phyloP scores from a whole-genome alignment of 2,113 vertebrate genomes.

The Boulengeromyrus knoepffleri region DNA sequence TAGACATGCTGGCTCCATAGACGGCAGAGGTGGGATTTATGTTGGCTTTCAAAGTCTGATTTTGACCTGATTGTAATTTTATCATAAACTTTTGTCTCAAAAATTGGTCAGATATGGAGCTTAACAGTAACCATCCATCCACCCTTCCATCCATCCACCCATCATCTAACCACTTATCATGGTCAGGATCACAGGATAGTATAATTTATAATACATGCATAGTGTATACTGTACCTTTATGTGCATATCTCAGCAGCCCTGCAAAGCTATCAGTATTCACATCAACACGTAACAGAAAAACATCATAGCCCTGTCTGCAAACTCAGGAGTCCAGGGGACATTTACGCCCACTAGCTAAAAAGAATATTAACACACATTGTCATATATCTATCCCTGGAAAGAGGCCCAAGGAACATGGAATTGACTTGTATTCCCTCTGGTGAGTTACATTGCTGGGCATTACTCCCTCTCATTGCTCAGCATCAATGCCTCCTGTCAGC shows the following conservation, averaged over 20 bases:
- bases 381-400: background rate
- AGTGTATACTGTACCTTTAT: background rate
- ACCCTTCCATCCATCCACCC: background rate
- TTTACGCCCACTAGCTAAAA: background rate
- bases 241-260: background rate
- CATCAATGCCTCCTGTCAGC: background rate
- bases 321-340: background rate
- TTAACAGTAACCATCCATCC: background rate
- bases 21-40: background rate
- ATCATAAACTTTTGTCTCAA: background rate
- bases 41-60: background rate
- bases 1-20: background rate
- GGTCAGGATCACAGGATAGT: background rate
- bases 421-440: background rate
- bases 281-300: background rate
- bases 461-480: background rate
- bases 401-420: background rate
- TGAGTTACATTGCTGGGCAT: background rate
- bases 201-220: background rate
- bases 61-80: background rate
- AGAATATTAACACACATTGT: background rate
- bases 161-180: background rate
- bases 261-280: background rate
- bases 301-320: background rate
- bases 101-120: background rate